Conservation (phyloP, 2,113 vertebrate species). For the Aix galericulata region DNA sequence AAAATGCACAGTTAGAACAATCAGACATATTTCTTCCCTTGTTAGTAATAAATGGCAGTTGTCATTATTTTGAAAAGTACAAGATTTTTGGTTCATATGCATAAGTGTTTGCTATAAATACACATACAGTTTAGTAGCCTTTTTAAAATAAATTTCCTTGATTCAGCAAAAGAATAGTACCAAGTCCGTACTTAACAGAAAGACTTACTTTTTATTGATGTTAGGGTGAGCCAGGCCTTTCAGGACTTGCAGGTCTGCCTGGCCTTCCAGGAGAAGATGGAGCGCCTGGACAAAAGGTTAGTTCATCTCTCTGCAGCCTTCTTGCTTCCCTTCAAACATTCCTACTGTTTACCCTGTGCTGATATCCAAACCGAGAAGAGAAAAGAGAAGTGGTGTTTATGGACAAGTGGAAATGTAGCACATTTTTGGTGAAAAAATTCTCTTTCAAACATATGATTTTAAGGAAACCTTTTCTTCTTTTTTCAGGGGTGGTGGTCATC, state of each 20-base stretch:
- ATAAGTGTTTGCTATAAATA: not conserved
- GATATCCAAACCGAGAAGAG: not conserved
- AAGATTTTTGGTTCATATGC: not conserved
- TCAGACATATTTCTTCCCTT: not conserved
- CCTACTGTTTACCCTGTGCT: not conserved
- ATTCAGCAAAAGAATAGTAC: not conserved
- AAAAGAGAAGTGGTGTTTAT: not conserved
- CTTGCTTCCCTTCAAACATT: not conserved
- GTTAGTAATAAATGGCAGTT: not conserved
- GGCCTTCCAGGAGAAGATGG: slow-evolving; percentile 89
- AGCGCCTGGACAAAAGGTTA: slow-evolving; percentile 86
- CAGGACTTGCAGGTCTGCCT: slow-evolving; percentile 83
- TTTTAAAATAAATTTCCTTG: not conserved
- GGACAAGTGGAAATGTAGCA: not conserved
- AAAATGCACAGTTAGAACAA: slow-evolving; percentile 1
- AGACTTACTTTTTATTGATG: slow-evolving; percentile 21
- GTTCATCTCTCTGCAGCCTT: not conserved
- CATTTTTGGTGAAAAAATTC: not conserved
- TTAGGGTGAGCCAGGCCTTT: slow-evolving; percentile 84
- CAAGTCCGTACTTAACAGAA: slow-evolving; percentile 4
- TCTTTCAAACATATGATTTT: not conserved
- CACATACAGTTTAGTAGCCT: not conserved
- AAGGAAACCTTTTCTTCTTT: not conserved
- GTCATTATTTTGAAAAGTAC: not conserved
- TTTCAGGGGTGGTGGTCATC: not conserved